Evolutionary conservation across 2,113 vertebrate genomes (phyloP).

Genomic region (Bagarius yarrelli): DNA sequence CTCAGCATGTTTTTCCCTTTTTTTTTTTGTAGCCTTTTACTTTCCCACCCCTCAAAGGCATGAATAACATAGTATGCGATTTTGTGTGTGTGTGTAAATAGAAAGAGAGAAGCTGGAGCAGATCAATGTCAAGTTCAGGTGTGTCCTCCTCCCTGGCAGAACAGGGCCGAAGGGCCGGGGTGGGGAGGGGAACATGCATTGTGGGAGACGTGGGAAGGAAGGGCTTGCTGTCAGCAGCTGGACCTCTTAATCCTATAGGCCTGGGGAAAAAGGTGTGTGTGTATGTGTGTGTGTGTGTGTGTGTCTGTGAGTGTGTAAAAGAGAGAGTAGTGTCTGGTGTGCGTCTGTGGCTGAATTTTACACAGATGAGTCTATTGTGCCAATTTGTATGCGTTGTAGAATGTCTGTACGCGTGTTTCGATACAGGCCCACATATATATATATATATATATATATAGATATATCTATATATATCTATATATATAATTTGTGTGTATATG

Average conservation of each 20-base stretch:
- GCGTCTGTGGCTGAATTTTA: conserved; percentile 62
- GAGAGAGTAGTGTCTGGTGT: neutral
- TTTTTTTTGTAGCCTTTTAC: neutral
- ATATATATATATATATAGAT: no score
- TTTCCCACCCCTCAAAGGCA: conserved; percentile 25
- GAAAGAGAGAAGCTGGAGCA: conserved; percentile 32
- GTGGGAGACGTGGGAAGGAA: conserved; percentile 74
- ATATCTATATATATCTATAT: no score
- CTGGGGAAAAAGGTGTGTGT: conserved; percentile 70
- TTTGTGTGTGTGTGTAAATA: conserved; percentile 18
- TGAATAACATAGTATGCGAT: conserved; percentile 33
- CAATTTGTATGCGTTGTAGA: conserved; percentile 45
- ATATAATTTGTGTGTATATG: conserved; percentile 39
- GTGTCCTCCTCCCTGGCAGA: conserved; percentile 63
- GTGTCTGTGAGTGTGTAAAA: conserved; percentile 32
- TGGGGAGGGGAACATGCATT: conserved; percentile 55
- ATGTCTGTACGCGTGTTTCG: conserved; percentile 19
- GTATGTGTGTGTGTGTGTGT: conserved; percentile 47
- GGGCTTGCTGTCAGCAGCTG: conserved; percentile 78
- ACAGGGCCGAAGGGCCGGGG: conserved; percentile 57
- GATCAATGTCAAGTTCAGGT: conserved; percentile 66
- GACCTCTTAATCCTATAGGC: conserved; percentile 80
- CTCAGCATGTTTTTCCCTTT: conserved; percentile 2
- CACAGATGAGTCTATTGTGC: conserved; percentile 68
- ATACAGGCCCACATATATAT: no score